Percentiles rank a stretch among this genome's conserved stretches.
phyloP scores from a whole-genome alignment of 2,797 vertebrate species.

The Acanthurus tractus region DNA sequence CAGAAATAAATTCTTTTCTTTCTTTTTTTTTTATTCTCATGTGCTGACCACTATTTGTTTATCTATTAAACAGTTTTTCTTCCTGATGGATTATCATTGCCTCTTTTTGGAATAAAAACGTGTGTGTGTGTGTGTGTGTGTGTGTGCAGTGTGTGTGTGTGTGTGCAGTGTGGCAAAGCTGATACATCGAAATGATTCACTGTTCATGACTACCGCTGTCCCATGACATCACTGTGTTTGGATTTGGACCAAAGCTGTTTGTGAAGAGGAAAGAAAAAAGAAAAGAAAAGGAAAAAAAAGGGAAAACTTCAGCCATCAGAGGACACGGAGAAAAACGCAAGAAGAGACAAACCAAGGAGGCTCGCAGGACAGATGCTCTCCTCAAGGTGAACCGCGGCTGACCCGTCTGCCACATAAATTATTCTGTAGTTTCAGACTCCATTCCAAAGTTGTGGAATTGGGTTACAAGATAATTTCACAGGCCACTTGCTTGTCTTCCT shows the following conservation, averaged over 20 bases:
- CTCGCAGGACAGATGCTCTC: slow-evolving; percentile 74
- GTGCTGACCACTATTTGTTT: not conserved
- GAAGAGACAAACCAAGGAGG: slow-evolving; percentile 47
- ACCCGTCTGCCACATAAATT: slow-evolving; percentile 86
- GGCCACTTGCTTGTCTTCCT: slow-evolving; percentile 91
- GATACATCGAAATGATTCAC: slow-evolving; percentile 37
- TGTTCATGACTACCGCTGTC: slow-evolving; percentile 35
- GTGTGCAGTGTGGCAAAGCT: slow-evolving; percentile 26
- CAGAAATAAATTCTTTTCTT: not conserved
- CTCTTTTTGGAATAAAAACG: not conserved
- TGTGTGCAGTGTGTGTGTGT: not conserved
- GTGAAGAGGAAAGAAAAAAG: not conserved
- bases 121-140: not conserved
- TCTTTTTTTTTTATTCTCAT: not conserved
- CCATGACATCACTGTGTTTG: slow-evolving; percentile 57
- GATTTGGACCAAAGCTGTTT: slow-evolving; percentile 43
- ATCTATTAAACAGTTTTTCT: slow-evolving; percentile 4
- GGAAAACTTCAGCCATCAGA: slow-evolving; percentile 41
- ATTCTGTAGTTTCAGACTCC: slow-evolving; percentile 88
- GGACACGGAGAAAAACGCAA: slow-evolving; percentile 11
- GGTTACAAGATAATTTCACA: slow-evolving; percentile 91
- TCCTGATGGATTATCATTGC: slow-evolving; percentile 14
- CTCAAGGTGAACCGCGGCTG: slow-evolving; percentile 85
- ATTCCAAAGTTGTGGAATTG: slow-evolving; percentile 89
- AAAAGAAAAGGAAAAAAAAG: not conserved